Base-by-base conservation (phyloP, 2,888 invertebrate species). In the Dusona sp. region DNA sequence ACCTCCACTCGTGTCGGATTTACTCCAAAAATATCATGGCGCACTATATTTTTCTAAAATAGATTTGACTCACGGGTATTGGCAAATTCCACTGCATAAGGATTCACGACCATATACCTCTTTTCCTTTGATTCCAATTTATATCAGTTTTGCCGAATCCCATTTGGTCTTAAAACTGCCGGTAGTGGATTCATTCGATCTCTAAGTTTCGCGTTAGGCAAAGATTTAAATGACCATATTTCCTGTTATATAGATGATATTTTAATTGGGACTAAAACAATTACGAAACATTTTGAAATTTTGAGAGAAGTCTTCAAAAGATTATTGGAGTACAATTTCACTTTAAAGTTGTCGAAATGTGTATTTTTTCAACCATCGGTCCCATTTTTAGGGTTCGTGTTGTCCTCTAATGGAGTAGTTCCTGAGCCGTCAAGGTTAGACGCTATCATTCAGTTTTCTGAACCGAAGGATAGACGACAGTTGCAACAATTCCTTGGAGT, bases 71-170 rank as follows among this genome's bases (percentile, higher is more conserved):
- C 48, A 48, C 48, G 48, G 16, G 48, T 48, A 48, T 4, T 48
- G 48, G 48, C 48, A 48, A 16, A 48, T 48, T 48, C 48, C 48
- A 1, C 16, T 48, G 1, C 48, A 48, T 8, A 13, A 3, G 4
- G 73, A 85, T 3, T 86, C 88, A 0, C 64, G 87, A 25, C 77
- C 87, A 36, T 90, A 85, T 78, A 89, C 89, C 1, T 88, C 87
- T 0, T 89, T 90, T 83, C 74, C 88, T 79, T 88, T 11, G 78
- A 25, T 0, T 74, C 74, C 3, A 57, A 36, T 11, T 2, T 74
- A 4, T 74, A 54, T 51, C 74, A 51, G 22, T 74, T 74, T 19
- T 19, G 74, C 3, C 4, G 74, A 57, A 33, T 74, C 4, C 74
- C 67, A 16, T 67, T 67, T 29, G 61, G 61, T 6, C 36, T 36